Percentiles rank a stretch among this genome's conserved stretches.
Conservation (phyloP, 2,888 invertebrate genomes). For the Nudaria mundana region DNA sequence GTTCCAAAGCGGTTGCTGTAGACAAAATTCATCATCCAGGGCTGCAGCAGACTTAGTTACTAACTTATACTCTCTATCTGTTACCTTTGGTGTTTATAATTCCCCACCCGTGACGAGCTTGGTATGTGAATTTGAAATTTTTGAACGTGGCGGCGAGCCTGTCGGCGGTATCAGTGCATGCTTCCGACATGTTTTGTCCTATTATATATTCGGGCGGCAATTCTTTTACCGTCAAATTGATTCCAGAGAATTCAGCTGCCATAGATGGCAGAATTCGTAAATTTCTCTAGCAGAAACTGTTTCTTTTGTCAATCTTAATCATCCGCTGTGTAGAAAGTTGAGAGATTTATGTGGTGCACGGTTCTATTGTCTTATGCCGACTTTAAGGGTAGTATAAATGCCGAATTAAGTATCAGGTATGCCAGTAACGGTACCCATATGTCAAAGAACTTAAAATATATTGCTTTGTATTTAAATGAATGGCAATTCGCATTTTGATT, state of each 20-base stretch:
- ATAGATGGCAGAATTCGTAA: constrained; percentile 40
- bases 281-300: constrained; percentile 44
- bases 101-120: constrained; percentile 67
- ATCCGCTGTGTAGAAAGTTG: constrained; percentile 45
- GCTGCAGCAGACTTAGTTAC: constrained; percentile 31
- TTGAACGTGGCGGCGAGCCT: constrained; percentile 53
- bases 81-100: constrained; percentile 51
- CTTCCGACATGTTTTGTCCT: constrained; percentile 63
- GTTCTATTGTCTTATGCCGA: constrained; percentile 32
- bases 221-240: constrained; percentile 52
- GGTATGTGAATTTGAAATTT: constrained; percentile 54
- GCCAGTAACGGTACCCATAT: constrained; percentile 12
- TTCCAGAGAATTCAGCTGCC: constrained; percentile 51
- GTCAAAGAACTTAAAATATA: constrained; percentile 9
- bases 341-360: constrained; percentile 51
- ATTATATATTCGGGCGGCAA: constrained; percentile 62
- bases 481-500: neutral
- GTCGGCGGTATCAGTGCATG: constrained; percentile 52
- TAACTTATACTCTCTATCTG: too few relatives aligned
- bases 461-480: constrained; percentile 7
- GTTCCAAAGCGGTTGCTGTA: constrained; percentile 52
- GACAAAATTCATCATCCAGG: constrained; percentile 51
- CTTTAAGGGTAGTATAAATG: constrained; percentile 22
- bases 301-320: constrained; percentile 62
- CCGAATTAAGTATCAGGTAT: constrained; percentile 22